These are phyloP conservation scores for Drosophila gunungcola DNA, from an alignment of 1,140 invertebrate genomes.

Conservation along the genomic window DNA sequence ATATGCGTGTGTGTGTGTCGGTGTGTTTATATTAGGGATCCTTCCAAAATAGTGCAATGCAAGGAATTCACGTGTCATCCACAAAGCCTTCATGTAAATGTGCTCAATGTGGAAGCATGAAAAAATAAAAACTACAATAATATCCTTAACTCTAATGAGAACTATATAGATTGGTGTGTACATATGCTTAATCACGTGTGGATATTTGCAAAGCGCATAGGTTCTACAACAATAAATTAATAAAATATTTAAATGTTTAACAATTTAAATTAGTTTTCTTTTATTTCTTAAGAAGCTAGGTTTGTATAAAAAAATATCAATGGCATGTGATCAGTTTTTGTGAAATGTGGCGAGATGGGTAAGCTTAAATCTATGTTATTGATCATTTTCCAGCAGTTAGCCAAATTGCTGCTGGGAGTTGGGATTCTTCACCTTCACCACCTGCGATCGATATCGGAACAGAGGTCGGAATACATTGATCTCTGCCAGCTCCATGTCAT, in stretches of 20 bases:
- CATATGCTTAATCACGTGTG: slow-evolving; percentile 58
- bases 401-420: slow-evolving; percentile 49
- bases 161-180: slow-evolving; percentile 53
- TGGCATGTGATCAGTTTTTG: slow-evolving; percentile 13
- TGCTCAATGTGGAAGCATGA: slow-evolving; percentile 47
- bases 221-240: slow-evolving; percentile 45
- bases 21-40: slow-evolving; percentile 35
- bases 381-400: neutral
- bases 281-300: slow-evolving; percentile 27
- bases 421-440: slow-evolving; percentile 54
- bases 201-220: slow-evolving; percentile 29
- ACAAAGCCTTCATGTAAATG: slow-evolving; percentile 40
- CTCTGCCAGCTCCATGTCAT: slow-evolving; percentile 79
- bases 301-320: slow-evolving; percentile 39
- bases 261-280: slow-evolving; percentile 32
- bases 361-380: slow-evolving; percentile 3
- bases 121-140: slow-evolving; percentile 52
- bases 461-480: slow-evolving; percentile 79
- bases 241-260: slow-evolving; percentile 79
- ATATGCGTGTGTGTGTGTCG: slow-evolving; percentile 40
- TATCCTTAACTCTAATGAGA: slow-evolving; percentile 42
- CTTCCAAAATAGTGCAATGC: slow-evolving; percentile 66
- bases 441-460: slow-evolving; percentile 73
- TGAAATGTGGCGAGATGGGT: slow-evolving; percentile 15
- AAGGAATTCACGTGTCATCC: slow-evolving; percentile 71